phyloP scores from a whole-genome alignment of 1,140 invertebrate genomes.

The Bursaphelenchus mucronatus region DNA sequence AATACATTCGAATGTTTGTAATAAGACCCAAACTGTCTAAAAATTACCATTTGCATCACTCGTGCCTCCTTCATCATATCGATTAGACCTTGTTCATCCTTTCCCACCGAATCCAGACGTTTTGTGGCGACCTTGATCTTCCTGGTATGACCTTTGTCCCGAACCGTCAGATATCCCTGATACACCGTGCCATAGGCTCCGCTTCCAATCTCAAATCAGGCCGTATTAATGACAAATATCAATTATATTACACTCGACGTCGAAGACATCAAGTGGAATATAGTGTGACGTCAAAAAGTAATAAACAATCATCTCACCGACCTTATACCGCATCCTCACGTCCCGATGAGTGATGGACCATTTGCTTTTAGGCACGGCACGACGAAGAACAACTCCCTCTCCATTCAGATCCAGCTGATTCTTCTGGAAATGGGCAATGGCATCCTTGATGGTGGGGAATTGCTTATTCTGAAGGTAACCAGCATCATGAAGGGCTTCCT shows the following conservation, averaged over 20 bases:
- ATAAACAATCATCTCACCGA: not conserved
- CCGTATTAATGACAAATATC: not conserved
- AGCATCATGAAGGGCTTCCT: constrained; percentile 2
- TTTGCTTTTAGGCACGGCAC: constrained; percentile 38
- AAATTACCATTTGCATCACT: constrained; percentile 43
- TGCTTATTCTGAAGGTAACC: constrained; percentile 13
- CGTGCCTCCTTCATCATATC: constrained; percentile 56
- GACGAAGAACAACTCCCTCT: constrained; percentile 29
- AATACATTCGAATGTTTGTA: not conserved
- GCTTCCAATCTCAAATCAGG: constrained; percentile 44
- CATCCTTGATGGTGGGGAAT: constrained; percentile 8
- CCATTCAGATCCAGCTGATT: constrained; percentile 19
- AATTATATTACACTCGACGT: not conserved
- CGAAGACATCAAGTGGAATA: not conserved
- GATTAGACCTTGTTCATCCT: constrained; percentile 40
- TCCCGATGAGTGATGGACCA: constrained; percentile 42
- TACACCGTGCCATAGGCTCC: constrained; percentile 53
- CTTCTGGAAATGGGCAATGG: constrained; percentile 20
- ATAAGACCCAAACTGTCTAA: not conserved
- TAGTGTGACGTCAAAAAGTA: not conserved
- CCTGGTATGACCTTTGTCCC: not conserved
- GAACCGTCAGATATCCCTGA: constrained; percentile 33
- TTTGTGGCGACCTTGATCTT: constrained; percentile 40
- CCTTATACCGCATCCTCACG: constrained; percentile 45
- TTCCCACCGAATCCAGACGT: constrained; percentile 44